Evolutionary conservation across 2,888 invertebrate species (phyloP).

Genomic region (Strigamia crassipes): DNA sequence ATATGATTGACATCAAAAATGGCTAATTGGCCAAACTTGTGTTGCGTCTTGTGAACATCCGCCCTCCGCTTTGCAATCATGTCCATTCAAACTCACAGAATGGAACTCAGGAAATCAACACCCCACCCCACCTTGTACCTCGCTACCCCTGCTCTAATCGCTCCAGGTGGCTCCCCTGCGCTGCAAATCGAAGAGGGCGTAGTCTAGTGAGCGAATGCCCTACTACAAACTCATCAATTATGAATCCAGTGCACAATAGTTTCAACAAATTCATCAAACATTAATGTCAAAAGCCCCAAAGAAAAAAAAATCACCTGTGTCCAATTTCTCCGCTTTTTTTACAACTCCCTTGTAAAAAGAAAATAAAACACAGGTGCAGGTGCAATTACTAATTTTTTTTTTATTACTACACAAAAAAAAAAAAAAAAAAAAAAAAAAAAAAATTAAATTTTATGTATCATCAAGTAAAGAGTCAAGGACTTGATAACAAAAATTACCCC

Average conservation of each 20-base stretch:
- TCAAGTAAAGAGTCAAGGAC: slow-evolving; percentile 14
- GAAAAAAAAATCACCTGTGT: slow-evolving; percentile 3
- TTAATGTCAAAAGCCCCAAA: background rate
- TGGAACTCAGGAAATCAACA: background rate
- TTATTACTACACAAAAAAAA: background rate
- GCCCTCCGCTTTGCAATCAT: background rate
- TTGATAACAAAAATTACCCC: background rate
- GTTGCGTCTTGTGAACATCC: background rate
- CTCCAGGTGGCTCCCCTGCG: slow-evolving; percentile 11
- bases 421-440: background rate
- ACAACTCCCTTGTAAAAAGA: too few species aligned
- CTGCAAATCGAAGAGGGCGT: slow-evolving; percentile 11
- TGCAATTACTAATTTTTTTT: background rate
- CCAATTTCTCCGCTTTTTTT: background rate
- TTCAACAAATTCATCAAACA: background rate
- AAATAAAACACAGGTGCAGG: background rate
- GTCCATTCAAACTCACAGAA: background rate
- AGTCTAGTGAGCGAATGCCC: background rate
- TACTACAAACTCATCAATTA: background rate
- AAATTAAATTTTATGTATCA: background rate
- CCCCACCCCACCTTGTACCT: background rate
- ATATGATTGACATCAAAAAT: slow-evolving; percentile 20
- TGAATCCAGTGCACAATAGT: background rate
- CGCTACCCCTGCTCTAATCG: background rate
- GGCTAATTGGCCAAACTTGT: slow-evolving; percentile 11